These are phyloP conservation scores for Chrysodeixis includens DNA, from an alignment of 2,888 invertebrate species.

Conservation along the genomic window DNA sequence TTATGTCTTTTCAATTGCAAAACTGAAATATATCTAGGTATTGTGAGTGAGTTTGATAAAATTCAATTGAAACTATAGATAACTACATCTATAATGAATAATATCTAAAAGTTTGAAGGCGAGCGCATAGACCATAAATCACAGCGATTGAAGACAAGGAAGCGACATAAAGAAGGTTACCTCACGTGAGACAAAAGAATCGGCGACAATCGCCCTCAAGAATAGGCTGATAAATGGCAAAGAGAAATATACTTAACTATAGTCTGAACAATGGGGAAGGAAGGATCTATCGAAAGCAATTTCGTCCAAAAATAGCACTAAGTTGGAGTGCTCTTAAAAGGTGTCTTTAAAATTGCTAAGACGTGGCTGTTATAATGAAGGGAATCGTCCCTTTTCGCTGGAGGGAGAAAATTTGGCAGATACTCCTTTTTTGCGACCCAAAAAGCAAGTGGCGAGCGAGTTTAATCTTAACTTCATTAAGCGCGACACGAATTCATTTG, in stretches of 20 bases:
- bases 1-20: no score
- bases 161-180: constrained; percentile 65
- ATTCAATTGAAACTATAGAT: constrained; percentile 61
- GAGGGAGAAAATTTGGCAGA: constrained; percentile 54
- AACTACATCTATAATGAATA: constrained; percentile 62
- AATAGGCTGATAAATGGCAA: constrained; percentile 70
- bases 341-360: constrained; percentile 78
- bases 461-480: constrained; percentile 58
- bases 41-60: not conserved
- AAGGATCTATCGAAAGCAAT: constrained; percentile 67
- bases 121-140: constrained; percentile 72
- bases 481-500: constrained; percentile 54
- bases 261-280: constrained; percentile 59
- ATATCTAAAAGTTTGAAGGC: constrained; percentile 62
- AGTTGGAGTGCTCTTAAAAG: constrained; percentile 75
- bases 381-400: constrained; percentile 65
- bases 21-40: no score
- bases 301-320: constrained; percentile 71
- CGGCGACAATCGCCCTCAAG: constrained; percentile 58
- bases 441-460: constrained; percentile 56
- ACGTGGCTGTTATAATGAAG: constrained; percentile 73
- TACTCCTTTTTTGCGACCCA: constrained; percentile 55
- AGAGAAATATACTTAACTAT: constrained; percentile 57
- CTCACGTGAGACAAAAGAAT: constrained; percentile 73
- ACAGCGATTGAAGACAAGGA: constrained; percentile 62